Conservation (phyloP, 2,113 vertebrate species). For the Halcyon malimbica region DNA sequence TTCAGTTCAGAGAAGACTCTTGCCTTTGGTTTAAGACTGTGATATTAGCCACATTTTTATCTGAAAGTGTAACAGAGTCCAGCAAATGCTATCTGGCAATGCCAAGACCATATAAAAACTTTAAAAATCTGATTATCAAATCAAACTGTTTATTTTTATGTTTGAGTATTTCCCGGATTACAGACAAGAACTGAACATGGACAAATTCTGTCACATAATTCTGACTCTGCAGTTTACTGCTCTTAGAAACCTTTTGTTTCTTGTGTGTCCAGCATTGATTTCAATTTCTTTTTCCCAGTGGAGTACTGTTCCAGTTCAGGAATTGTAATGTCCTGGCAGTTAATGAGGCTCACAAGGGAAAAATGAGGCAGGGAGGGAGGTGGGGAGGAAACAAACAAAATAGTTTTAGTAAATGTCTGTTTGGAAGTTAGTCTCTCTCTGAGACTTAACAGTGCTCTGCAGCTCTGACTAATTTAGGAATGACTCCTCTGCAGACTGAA, state of each 20-base stretch:
- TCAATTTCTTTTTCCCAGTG: constrained; percentile 27
- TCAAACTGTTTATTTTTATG: not conserved
- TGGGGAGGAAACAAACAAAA: no score
- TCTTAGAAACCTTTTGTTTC: not conserved
- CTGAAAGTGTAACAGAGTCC: not conserved
- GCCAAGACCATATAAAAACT: not conserved
- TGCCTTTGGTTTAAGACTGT: constrained; percentile 38
- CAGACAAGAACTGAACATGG: not conserved
- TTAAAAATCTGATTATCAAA: not conserved
- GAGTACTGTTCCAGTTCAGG: not conserved
- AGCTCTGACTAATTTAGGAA: not conserved
- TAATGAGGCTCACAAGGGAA: not conserved
- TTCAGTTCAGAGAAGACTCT: constrained; percentile 60
- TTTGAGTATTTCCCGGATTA: not conserved
- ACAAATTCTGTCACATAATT: not conserved
- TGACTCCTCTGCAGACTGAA: not conserved
- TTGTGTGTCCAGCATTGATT: not conserved
- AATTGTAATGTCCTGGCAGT: not conserved
- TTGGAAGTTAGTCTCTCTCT: not conserved
- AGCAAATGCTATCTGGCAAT: not conserved
- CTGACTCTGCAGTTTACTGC: not conserved
- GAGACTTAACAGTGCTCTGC: not conserved
- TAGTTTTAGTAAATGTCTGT: not conserved
- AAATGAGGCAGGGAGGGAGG: not conserved
- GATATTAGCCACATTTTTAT: not conserved